Conservation (phyloP, 2,888 invertebrate genomes). For the Ptychoptera contaminata region DNA sequence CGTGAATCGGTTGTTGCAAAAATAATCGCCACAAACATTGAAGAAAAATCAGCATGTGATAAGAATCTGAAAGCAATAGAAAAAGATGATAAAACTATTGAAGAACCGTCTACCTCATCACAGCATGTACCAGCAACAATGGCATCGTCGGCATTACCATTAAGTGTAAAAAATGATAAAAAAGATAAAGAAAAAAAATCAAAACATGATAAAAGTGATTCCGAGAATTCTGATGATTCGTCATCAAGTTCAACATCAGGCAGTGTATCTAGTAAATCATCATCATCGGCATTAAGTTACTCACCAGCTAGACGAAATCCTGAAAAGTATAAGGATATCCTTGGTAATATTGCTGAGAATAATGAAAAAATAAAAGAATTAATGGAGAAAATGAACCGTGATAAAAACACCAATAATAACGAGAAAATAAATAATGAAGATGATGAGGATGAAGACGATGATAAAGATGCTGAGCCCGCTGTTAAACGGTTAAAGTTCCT, state of each 20-base stretch:
- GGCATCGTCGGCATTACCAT: constrained; percentile 9
- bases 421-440: constrained; percentile 7
- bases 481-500: constrained; percentile 51
- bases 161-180: constrained; percentile 11
- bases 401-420: constrained; percentile 10
- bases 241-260: constrained; percentile 17
- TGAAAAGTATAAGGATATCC: constrained; percentile 48
- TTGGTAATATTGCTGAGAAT: constrained; percentile 28
- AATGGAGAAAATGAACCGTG: constrained; percentile 32
- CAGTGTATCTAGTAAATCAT: constrained; percentile 8
- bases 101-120: constrained; percentile 1
- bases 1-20: too few species aligned
- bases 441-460: constrained; percentile 3
- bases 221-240: constrained; percentile 5
- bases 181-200: constrained; percentile 12
- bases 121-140: not conserved
- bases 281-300: constrained; percentile 42
- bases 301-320: constrained; percentile 53
- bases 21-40: too few species aligned
- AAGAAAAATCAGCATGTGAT: too few species aligned
- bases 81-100: not conserved
- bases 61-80: too few species aligned
- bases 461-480: constrained; percentile 18
- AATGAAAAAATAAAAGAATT: constrained; percentile 37
- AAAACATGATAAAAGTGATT: not conserved